Evolutionary conservation across 2,888 invertebrate species (phyloP), one percentile per base, ranked within the genome.

Genomic region (Eupeodes latifasciatus): DNA sequence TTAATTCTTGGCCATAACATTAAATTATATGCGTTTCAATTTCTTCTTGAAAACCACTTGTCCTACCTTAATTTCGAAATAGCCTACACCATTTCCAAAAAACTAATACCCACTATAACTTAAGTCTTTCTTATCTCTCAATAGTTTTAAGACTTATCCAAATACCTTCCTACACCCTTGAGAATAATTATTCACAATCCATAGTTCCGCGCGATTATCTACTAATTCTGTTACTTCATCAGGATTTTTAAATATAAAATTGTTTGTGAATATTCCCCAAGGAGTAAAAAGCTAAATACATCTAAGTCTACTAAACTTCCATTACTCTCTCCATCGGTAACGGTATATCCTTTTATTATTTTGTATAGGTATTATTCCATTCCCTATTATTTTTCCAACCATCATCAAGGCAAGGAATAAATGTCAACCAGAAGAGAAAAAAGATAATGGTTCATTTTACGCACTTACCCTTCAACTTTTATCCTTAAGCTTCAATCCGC

Each of bases 391-490:
- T 53, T 4, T n/a, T 53, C 16, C 53, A 53, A 53, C 53, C 6
- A 1, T 4, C 4, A 36, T n/a, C 7, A 59, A 7, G 27, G 27
- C 27, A 2, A 4, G 6, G 59, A 59, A 49, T 19, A 69, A 75
- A 47, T 9, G 10, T 10, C 40, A 67, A 67, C 49, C 14, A 47
- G 3, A 72, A 59, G 11, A 44, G n/a, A 19, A 69, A 57, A n/a
- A 59, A 59, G n/a, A 53, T 49, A 67, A 47, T 55, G 5, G 6
- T 71, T 62, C 44, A 10, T 57, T 67, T 44, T 59, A 72, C 57
- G 71, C 78, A 86, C 86, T 86, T 86, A 86, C 86, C 86, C 79
- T 82, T 81, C 82, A 86, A 86, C 81, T 86, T 53, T 71, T 79
- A 82, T 86, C 86, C 82, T 86, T 86, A 67, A 51, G 77, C 61